Evolutionary conservation across 2,888 invertebrate genomes (phyloP), one percentile per base, ranked within the genome.

Genomic region (Thysanoteuthis rhombus): DNA sequence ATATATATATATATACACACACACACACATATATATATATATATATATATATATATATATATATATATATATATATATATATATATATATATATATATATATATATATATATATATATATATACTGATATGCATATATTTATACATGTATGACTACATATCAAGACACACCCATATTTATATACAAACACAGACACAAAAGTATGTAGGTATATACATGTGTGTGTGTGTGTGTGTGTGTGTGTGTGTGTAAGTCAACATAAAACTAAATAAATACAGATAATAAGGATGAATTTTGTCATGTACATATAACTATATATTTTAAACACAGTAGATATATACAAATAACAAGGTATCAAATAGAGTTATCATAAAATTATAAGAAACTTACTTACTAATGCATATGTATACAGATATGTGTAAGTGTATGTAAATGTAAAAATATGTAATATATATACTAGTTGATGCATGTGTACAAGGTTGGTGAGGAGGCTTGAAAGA

Each of bases 71-170:
- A 89, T 2, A 89, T 4, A 89, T 32, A 90, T 3, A 90, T 5
- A 90, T 22, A 90, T 90, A 90, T 28, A 90, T 36, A 36, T 90
- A n/a, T n/a, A n/a, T n/a, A 90, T 90, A 89, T 89, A n/a, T 90
- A 4, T 90, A n/a, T 28, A n/a, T 90, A n/a, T 90, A 38, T 90
- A 22, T 90, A 32, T 90, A 32, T 19, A 89, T 89, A 32, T 89
- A 89, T 89, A 32, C 32, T 36, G 19, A 32, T 89, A 32, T 89
- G 32, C n/a, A 89, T 16, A 36, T n/a, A 36, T n/a, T n/a, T n/a
- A n/a, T n/a, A n/a, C n/a, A n/a, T n/a, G n/a, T n/a, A n/a, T n/a
- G n/a, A n/a, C n/a, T n/a, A n/a, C n/a, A n/a, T n/a, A n/a, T n/a
- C n/a, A n/a, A n/a, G n/a, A n/a, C n/a, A n/a, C n/a, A n/a, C n/a